These are phyloP conservation scores for Chymomyza procnemis DNA, from an alignment of 2,888 invertebrate species.

Conservation along the genomic window DNA sequence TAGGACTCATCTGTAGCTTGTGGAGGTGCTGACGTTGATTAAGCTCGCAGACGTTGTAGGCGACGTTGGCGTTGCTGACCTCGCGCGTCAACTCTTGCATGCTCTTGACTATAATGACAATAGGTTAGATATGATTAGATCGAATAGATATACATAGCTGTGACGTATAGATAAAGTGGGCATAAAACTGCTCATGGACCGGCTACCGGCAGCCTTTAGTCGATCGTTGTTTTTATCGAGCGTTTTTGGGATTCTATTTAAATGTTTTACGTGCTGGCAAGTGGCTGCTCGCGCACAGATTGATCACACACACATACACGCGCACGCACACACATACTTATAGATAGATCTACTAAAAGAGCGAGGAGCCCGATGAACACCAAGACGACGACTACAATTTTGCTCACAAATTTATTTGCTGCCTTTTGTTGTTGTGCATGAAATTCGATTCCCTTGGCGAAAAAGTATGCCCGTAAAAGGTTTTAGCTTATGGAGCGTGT, in stretches of 20 bases:
- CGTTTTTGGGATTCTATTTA: slow-evolving; percentile 56
- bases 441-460: slow-evolving; percentile 76
- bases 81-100: slow-evolving; percentile 76
- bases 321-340: slow-evolving; percentile 13
- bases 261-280: slow-evolving; percentile 61
- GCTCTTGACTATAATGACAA: slow-evolving; percentile 63
- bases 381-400: not conserved
- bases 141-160: not conserved
- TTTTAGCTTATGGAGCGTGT: slow-evolving; percentile 35
- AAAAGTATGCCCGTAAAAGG: slow-evolving; percentile 74
- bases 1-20: slow-evolving; percentile 30
- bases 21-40: slow-evolving; percentile 2
- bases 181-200: not conserved
- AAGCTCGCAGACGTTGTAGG: slow-evolving; percentile 16
- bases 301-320: slow-evolving; percentile 9
- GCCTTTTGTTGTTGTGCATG: slow-evolving; percentile 65
- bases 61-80: slow-evolving; percentile 40
- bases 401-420: not conserved
- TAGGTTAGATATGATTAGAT: slow-evolving; percentile 7
- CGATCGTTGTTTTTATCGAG: not conserved
- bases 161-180: not conserved
- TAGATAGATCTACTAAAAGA: slow-evolving; percentile 11
- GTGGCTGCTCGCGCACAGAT: slow-evolving; percentile 45
- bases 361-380: slow-evolving; percentile 1
- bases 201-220: slow-evolving; percentile 20